Evolutionary conservation across 2,888 invertebrate species (phyloP), one percentile per base, ranked within the genome.

Genomic region (Drosophila bunnanda): DNA sequence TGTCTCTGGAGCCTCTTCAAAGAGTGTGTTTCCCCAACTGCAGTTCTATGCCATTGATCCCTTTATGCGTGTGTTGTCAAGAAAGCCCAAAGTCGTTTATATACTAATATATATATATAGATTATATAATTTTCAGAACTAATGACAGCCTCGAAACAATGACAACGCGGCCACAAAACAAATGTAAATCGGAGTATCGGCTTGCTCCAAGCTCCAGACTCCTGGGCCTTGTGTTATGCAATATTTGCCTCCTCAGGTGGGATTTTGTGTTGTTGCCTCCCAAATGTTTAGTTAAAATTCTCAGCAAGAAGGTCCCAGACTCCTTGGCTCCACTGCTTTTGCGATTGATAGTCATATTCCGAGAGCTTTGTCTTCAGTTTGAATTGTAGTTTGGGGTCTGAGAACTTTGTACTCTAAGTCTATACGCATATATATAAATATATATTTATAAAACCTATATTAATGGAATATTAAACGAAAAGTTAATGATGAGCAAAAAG

Each of bases 341-440:
- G 50, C 50, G 50, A 34, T 22, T 50, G 20, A 34, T 50, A 50
- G 50, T 50, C 50, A 50, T 32, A 13, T 50, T 8, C n/a, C 10
- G 48, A 30, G 48, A 32, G 48, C 48, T 48, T 32, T 50, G 48
- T 50, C 50, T 55, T 39, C 36, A 30, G 36, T 41, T 61, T 48
- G 32, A 48, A 38, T 39, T 61, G 73, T 76, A 73, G 76, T 65
- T 58, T 67, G 55, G 73, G 76, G 77, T 76, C 76, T 69, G 66
- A 69, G 69, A 76, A 72, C 53, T 48, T 65, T 77, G 62, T 77
- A 77, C 68, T 61, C 71, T 77, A 77, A 76, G 77, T 77, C 77
- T 76, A 69, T 68, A 74, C 74, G 59, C 55, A 67, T 65, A 72
- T 34, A 50, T 50, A 50, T 2, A 70, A 59, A 75, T 50, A 50